Conservation (phyloP, 2,888 invertebrate species). For the Agrypnus murinus region DNA sequence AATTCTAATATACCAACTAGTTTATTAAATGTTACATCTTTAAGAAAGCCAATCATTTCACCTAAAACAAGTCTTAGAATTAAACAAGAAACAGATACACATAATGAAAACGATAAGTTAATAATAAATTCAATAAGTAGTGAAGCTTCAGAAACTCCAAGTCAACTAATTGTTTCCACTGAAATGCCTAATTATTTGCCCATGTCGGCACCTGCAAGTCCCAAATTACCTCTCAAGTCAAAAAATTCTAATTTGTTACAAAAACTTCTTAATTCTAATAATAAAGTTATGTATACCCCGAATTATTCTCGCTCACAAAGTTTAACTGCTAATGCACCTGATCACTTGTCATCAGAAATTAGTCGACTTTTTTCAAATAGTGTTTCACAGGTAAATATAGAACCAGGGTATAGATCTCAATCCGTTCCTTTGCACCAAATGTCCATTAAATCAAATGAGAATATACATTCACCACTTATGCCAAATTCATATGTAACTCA, state of each 20-base stretch:
- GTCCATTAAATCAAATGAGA: constrained; percentile 60
- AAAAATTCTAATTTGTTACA: constrained; percentile 66
- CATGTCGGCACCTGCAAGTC: constrained; percentile 83
- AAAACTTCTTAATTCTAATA: constrained; percentile 72
- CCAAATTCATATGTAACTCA: constrained; percentile 51
- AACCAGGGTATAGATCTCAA: constrained; percentile 77
- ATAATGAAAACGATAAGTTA: constrained; percentile 38
- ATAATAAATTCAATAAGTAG: constrained; percentile 8
- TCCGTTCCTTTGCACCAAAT: constrained; percentile 85
- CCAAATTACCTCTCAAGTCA: constrained; percentile 69
- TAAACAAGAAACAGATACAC: constrained; percentile 66
- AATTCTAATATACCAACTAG: constrained; percentile 58
- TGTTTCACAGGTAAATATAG: constrained; percentile 65
- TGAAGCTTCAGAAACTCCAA: constrained; percentile 54
- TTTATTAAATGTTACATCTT: constrained; percentile 46
- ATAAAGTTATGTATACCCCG: constrained; percentile 72
- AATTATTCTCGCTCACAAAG: constrained; percentile 66
- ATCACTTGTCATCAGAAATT: constrained; percentile 76
- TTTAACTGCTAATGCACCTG: constrained; percentile 63
- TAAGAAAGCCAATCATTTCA: constrained; percentile 49
- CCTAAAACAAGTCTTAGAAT: constrained; percentile 55
- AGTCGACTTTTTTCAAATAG: constrained; percentile 78
- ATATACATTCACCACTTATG: constrained; percentile 64
- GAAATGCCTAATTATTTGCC: constrained; percentile 65
- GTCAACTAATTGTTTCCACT: constrained; percentile 41